Percentiles rank a stretch among this genome's conserved stretches.
Conservation (phyloP, 2,888 invertebrate genomes). For the Eristalis pertinax region DNA sequence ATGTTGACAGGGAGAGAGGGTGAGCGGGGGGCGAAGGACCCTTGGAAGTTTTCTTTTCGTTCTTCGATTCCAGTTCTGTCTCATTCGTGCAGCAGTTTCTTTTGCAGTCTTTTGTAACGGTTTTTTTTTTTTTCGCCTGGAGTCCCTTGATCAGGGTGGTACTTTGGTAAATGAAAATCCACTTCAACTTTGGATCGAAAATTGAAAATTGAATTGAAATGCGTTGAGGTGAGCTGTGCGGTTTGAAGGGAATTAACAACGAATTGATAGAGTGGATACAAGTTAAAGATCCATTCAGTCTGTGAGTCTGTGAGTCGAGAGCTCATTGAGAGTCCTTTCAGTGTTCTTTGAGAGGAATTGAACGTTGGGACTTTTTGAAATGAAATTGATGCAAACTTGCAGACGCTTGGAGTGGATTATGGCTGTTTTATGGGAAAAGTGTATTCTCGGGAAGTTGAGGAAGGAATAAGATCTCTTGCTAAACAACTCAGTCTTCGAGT, state of each 20-base stretch:
- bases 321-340: not conserved
- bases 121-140: not conserved
- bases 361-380: not conserved
- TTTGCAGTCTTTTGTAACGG: not conserved
- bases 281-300: not conserved
- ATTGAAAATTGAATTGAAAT: constrained; percentile 3
- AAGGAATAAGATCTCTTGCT: too few relatives aligned
- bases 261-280: not conserved
- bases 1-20: not conserved
- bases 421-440: not conserved
- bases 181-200: not conserved
- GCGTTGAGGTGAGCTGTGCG: not conserved
- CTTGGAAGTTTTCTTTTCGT: not conserved
- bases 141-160: not conserved
- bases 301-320: not conserved
- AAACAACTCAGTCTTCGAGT: too few relatives aligned
- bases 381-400: too few relatives aligned
- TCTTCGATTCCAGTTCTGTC: not conserved
- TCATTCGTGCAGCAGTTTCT: not conserved
- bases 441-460: not conserved
- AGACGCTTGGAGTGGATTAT: too few relatives aligned
- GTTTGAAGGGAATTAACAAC: not conserved
- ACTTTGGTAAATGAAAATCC: constrained; percentile 4
- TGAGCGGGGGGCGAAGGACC: not conserved
- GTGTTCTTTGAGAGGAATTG: not conserved